Conservation (phyloP, 2,888 invertebrate genomes). For the Drosophila longiperda region DNA sequence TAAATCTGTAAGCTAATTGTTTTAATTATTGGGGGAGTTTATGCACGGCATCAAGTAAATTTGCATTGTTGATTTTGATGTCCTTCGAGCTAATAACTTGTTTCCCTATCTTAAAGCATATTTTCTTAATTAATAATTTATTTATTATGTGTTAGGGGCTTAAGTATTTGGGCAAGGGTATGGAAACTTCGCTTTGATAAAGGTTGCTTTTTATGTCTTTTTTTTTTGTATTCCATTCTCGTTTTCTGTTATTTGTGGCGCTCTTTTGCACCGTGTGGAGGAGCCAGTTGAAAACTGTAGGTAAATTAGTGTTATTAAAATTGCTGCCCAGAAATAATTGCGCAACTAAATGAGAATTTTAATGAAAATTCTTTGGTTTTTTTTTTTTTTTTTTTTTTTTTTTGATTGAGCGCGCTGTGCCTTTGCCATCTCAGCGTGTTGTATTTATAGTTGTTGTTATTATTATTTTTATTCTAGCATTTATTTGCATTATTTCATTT, state of each 20-base stretch:
- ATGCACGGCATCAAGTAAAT: neutral
- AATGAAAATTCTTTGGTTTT: constrained; percentile 75
- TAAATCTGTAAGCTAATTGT: neutral
- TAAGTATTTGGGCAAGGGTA: neutral
- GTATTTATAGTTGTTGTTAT: constrained; percentile 23
- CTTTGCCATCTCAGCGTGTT: constrained; percentile 11
- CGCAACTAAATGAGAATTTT: constrained; percentile 76
- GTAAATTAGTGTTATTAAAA: constrained; percentile 81
- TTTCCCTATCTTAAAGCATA: neutral
- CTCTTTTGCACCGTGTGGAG: constrained; percentile 46
- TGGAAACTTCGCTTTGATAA: neutral
- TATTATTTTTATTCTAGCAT: constrained; percentile 5
- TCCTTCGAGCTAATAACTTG: neutral
- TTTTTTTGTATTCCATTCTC: neutral
- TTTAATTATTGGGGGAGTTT: neutral
- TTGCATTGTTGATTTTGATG: neutral
- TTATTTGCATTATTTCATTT: constrained; percentile 35
- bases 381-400: neutral
- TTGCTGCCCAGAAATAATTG: constrained; percentile 77
- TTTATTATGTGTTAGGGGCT: neutral
- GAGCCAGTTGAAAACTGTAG: constrained; percentile 64
- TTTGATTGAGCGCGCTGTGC: neutral
- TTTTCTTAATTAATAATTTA: neutral
- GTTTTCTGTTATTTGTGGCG: constrained; percentile 22
- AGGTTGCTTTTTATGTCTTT: neutral